Evolutionary conservation across 1,140 invertebrate species (phyloP).

Genomic region (Anastatus disparis): DNA sequence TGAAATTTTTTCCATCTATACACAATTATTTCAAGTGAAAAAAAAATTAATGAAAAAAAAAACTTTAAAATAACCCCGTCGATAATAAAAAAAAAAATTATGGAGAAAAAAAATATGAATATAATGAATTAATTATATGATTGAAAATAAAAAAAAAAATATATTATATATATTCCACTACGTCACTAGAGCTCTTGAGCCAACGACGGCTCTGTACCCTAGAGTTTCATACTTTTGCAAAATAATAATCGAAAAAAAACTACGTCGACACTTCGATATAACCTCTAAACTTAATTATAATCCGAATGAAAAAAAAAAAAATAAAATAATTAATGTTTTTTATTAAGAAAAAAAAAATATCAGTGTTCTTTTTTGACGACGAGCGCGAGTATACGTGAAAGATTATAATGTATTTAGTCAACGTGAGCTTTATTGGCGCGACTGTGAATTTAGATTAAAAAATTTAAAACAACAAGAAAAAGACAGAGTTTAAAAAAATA

Average conservation of each 20-base stretch:
- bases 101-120: conserved; percentile 26
- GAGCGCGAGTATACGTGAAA: not conserved
- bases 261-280: conserved; percentile 55
- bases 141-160: conserved; percentile 40
- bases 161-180: conserved; percentile 49
- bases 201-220: conserved; percentile 46
- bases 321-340: conserved; percentile 34
- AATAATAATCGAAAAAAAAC: conserved; percentile 63
- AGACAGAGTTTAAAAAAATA: conserved; percentile 9
- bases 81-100: conserved; percentile 56
- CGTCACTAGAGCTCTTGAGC: conserved; percentile 56
- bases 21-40: conserved; percentile 49
- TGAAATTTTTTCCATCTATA: too few species aligned
- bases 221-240: conserved; percentile 68
- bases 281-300: conserved; percentile 34
- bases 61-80: conserved; percentile 45
- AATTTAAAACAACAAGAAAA: not conserved
- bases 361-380: conserved; percentile 23
- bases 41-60: conserved; percentile 39
- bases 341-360: conserved; percentile 23
- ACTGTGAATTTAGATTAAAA: too few species aligned
- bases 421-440: too few species aligned
- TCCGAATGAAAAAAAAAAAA: conserved; percentile 6
- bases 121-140: conserved; percentile 41
- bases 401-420: not conserved